Conservation (phyloP, 2,888 invertebrate genomes). For the Dynastes maya region DNA sequence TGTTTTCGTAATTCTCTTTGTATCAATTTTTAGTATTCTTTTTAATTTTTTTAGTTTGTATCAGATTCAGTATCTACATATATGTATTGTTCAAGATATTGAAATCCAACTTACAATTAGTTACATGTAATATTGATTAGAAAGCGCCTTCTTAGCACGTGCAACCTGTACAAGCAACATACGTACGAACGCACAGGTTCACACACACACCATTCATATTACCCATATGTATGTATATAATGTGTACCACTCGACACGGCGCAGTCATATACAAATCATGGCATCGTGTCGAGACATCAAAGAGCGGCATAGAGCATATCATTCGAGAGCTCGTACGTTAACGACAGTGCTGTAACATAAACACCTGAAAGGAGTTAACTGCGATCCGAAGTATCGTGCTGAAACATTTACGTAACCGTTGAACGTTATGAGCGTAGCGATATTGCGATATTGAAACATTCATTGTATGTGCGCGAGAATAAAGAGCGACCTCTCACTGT, state of each 20-base stretch:
- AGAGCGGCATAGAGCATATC: slow-evolving; percentile 46
- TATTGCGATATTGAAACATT: slow-evolving; percentile 51
- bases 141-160: too few relatives aligned
- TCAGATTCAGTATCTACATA: too few relatives aligned
- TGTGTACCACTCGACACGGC: slow-evolving; percentile 13
- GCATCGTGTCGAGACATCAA: slow-evolving; percentile 47
- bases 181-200: slow-evolving; percentile 1
- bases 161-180: not conserved
- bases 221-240: slow-evolving; percentile 13
- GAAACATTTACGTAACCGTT: slow-evolving; percentile 51
- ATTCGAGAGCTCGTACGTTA: slow-evolving; percentile 47
- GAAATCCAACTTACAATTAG: too few relatives aligned
- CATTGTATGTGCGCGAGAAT: slow-evolving; percentile 41
- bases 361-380: slow-evolving; percentile 49
- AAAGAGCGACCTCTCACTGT: slow-evolving; percentile 39
- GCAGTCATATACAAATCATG: slow-evolving; percentile 36
- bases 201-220: slow-evolving; percentile 12
- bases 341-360: slow-evolving; percentile 47
- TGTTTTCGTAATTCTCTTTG: too few relatives aligned
- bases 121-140: too few relatives aligned
- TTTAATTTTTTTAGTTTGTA: too few relatives aligned
- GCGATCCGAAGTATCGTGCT: slow-evolving; percentile 41
- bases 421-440: slow-evolving; percentile 46
- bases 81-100: too few relatives aligned
- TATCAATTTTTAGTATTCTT: too few relatives aligned